Conservation (phyloP, 1,140 invertebrate species). For the Muscidifurax raptorellus region DNA sequence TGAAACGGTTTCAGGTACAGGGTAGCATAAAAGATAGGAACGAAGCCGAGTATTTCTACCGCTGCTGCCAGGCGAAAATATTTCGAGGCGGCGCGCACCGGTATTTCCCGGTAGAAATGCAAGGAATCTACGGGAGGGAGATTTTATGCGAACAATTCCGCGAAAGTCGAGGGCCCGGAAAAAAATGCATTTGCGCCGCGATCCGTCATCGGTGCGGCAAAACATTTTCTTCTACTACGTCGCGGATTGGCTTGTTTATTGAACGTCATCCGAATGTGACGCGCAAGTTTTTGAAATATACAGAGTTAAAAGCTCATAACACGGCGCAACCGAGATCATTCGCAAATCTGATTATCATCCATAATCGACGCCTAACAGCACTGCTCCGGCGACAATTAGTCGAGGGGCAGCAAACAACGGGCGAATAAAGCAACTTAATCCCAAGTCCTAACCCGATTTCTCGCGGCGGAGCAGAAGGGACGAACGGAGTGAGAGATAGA, state of each 20-base stretch:
- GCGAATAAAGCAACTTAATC: background rate
- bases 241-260: slow-evolving; percentile 27
- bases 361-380: background rate
- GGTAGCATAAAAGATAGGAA: background rate
- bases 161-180: background rate
- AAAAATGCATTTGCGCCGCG: slow-evolving; percentile 4
- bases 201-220: background rate
- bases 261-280: too few relatives aligned
- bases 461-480: background rate
- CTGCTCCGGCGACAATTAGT: background rate
- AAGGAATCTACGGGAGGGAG: background rate
- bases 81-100: background rate
- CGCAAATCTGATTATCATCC: background rate
- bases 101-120: background rate
- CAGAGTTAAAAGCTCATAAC: too few relatives aligned
- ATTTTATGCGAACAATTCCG: background rate
- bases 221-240: background rate
- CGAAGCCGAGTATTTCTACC: background rate
- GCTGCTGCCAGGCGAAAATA: background rate
- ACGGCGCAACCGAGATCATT: too few relatives aligned
- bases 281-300: too few relatives aligned
- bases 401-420: background rate
- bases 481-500: background rate
- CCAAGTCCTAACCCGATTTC: background rate
- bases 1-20: too few relatives aligned